Base-by-base conservation (phyloP, 1,140 invertebrate genomes). In the Diachasmimorpha longicaudata region DNA sequence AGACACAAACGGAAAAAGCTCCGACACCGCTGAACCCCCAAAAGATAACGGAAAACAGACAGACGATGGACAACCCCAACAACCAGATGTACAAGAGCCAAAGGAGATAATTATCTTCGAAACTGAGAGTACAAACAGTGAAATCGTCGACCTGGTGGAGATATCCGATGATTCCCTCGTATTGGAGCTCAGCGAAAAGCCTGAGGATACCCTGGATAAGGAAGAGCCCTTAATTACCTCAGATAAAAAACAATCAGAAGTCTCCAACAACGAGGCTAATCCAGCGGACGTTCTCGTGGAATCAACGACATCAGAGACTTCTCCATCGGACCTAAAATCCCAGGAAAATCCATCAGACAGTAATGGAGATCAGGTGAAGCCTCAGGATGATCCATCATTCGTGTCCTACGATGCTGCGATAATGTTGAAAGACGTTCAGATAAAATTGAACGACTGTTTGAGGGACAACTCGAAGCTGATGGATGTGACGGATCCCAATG, bases 401-500 rank as follows among this genome's bases (percentile, higher is more conserved):
- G 39, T 86, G 31, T 83, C 82, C 16, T 86, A 85, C 55, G 81
- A 87, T 52, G 77, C 84, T 2, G 74, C 78, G 19, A 85, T 84
- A 78, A 84, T 80, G 80, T 58, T 87, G 19, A 86, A 85, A 75
- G 84, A 86, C 67, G 82, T 85, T 6, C 79, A 86, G 67, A 84
- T 86, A 19, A 86, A 83, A 70, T 70, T 86, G 14, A 86, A 85
- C 48, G 86, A 87, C 77, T 87, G 85, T 44, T 72, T 86, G 16
- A 85, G 85, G 36, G 85, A 87, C 6, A 82, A 84, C 68, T 81
- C 79, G 0, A 84, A 86, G 46, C 52, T 81, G 13, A 74, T 76
- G 69, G 81, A 82, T 5, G 46, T 58, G 0, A 78, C 69, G 19
- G 81, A 81, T 16, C 75, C 72, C 46, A 77, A 74, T 58, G 39